Conservation (phyloP, 2,113 vertebrate genomes). For the Dissostichus mawsoni region DNA sequence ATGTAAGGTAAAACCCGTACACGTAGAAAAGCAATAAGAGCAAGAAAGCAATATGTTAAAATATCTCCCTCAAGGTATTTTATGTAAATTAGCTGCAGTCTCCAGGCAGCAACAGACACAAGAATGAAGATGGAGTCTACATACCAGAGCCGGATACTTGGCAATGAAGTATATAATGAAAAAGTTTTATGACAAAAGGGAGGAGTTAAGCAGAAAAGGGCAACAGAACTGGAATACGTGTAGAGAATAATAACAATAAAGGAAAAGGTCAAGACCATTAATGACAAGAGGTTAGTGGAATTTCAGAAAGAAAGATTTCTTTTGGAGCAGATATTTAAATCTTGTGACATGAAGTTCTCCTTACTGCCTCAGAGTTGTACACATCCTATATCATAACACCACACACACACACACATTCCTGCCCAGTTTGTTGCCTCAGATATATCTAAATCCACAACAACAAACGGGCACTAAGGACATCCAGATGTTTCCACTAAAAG, state of each 20-base stretch:
- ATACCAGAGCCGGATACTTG: not conserved
- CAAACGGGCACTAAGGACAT: constrained; percentile 7
- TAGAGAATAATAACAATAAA: not conserved
- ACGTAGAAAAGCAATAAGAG: not conserved
- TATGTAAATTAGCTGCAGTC: not conserved
- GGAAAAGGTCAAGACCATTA: not conserved
- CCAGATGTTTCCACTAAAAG: constrained; percentile 58
- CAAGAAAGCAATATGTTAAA: not conserved
- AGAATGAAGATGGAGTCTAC: not conserved
- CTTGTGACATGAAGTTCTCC: not conserved
- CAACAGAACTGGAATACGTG: not conserved
- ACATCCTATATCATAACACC: not conserved
- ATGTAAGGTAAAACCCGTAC: not conserved
- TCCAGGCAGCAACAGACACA: constrained; percentile 3
- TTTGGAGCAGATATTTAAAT: not conserved
- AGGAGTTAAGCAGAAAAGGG: not conserved
- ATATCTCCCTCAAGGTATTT: not conserved
- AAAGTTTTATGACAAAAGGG: not conserved
- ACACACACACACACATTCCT: not conserved
- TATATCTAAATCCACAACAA: constrained; percentile 48
- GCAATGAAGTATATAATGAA: not conserved
- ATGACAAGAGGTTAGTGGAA: not conserved
- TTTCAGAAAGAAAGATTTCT: not conserved
- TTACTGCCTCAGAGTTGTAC: not conserved
- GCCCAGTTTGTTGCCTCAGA: not conserved